phyloP scores from a whole-genome alignment of 2,888 invertebrate genomes.

The Trypoxylon attenuatum region DNA sequence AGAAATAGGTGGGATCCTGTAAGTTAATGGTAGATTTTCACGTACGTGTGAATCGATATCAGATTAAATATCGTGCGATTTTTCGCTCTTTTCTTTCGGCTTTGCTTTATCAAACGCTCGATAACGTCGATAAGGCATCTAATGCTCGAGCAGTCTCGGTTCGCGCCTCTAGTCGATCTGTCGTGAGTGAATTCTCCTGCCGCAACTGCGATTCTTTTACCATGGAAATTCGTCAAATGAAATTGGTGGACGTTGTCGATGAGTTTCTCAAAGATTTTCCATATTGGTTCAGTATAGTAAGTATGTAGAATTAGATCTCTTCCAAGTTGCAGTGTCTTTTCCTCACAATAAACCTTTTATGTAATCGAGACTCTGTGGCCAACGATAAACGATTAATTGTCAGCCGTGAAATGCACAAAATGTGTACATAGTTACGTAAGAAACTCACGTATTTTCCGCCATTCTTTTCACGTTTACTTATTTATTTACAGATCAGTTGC shows the following conservation, averaged over 20 bases:
- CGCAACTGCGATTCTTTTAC: neutral
- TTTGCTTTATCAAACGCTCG: slow-evolving; percentile 27
- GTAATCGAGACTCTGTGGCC: slow-evolving; percentile 10
- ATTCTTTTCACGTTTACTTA: neutral
- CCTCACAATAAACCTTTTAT: slow-evolving; percentile 11
- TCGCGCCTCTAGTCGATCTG: neutral
- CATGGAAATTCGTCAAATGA: slow-evolving; percentile 60
- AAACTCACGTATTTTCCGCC: neutral
- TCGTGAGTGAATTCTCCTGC: neutral
- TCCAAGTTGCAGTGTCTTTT: neutral
- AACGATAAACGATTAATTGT: slow-evolving; percentile 11
- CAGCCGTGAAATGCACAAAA: slow-evolving; percentile 8
- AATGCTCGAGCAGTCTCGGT: slow-evolving; percentile 24
- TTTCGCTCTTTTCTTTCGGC: slow-evolving; percentile 9
- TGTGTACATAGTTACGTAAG: neutral
- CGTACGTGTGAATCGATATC: no score
- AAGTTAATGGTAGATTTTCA: no score
- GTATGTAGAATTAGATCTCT: slow-evolving; percentile 32
- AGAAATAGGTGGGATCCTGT: no score
- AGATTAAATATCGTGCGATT: no score
- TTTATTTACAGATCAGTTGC: neutral
- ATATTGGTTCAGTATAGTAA: slow-evolving; percentile 53
- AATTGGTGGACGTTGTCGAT: slow-evolving; percentile 61
- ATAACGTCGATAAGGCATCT: slow-evolving; percentile 47
- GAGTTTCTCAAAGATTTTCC: slow-evolving; percentile 60